Base-by-base conservation (phyloP, 1,140 invertebrate genomes). In the Melitaea cinxia region DNA sequence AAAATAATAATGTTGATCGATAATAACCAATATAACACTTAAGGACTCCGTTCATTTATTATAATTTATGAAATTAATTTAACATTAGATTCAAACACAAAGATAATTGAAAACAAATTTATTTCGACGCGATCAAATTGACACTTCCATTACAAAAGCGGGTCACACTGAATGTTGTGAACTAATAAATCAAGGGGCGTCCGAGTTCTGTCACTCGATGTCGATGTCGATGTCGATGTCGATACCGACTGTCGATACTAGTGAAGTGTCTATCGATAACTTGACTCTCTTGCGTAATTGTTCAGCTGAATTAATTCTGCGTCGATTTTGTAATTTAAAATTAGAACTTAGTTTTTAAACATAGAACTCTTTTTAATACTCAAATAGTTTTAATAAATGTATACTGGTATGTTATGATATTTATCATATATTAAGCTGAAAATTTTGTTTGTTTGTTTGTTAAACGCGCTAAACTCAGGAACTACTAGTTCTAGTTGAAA, bases 111-210 rank as follows among this genome's bases (percentile, higher is more conserved):
- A 47, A 19, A 47, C 19, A 23, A 47, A 47, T 59, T 33, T 59
- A 47, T 47, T 21, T 23, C 12, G 9, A 21, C 19, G 42, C 37
- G 17, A 42, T 49, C 49, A 39, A 30, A 60, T 52, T 60, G 58
- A 33, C 58, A 52, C 58, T 47, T 60, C 33, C 19, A 59, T 47
- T 47, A 47, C 42, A 42, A 26, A 78, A 72, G 55, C 58, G 42
- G 75, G 75, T 65, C 75, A 75, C 70, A 60, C 70, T 70, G 55
- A 60, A 37, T 33, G 54, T 71, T 71, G 63, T 64, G 59, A 37
- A 73, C 65, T 69, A 60, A 73, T 78, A 72, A 70, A 75, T 75
- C 64, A 70, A 69, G 68, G 70, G 68, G 66, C 69, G 76, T 78
- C 57, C 65, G 70, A 65, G 66, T 72, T 72, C 71, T 73, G 67